These are phyloP conservation scores for Zele albiditarsus DNA, from an alignment of 2,888 invertebrate species.

Conservation along the genomic window DNA sequence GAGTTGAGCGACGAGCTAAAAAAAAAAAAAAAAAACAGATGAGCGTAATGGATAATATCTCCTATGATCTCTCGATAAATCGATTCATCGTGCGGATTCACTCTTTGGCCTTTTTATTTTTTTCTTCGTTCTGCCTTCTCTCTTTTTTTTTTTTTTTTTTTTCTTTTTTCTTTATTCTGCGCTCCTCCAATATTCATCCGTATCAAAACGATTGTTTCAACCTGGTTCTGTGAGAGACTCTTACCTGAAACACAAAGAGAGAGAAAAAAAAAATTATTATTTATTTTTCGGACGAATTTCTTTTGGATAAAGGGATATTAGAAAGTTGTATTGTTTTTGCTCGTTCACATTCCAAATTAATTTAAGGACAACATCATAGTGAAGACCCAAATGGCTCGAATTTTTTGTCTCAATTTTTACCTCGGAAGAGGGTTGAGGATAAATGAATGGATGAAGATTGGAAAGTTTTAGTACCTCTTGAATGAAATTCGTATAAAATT, in stretches of 20 bases:
- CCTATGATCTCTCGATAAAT: conserved; percentile 42
- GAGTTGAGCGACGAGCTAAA: conserved; percentile 50
- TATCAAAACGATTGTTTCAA: conserved; percentile 14
- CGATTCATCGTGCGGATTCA: conserved; percentile 30
- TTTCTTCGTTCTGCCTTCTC: neutral
- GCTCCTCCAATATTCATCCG: neutral
- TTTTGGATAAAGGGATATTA: neutral
- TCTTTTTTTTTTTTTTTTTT: neutral
- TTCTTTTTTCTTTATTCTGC: neutral
- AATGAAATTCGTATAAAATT: too few species aligned
- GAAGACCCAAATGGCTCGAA: too few species aligned
- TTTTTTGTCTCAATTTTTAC: too few species aligned
- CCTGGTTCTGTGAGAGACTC: neutral
- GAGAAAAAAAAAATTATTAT: too few species aligned
- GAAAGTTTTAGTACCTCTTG: too few species aligned
- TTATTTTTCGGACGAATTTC: too few species aligned
- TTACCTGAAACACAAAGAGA: conserved; percentile 16
- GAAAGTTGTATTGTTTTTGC: neutral
- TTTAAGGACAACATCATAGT: too few species aligned
- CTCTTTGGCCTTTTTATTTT: conserved; percentile 8
- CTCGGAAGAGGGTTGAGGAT: too few species aligned
- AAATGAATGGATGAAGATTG: too few species aligned
- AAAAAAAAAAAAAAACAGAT: conserved; percentile 52
- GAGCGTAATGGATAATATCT: conserved; percentile 31
- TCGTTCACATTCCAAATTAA: too few species aligned